Conservation (phyloP, 2,888 invertebrate species). For the Argyra leucocephala region DNA sequence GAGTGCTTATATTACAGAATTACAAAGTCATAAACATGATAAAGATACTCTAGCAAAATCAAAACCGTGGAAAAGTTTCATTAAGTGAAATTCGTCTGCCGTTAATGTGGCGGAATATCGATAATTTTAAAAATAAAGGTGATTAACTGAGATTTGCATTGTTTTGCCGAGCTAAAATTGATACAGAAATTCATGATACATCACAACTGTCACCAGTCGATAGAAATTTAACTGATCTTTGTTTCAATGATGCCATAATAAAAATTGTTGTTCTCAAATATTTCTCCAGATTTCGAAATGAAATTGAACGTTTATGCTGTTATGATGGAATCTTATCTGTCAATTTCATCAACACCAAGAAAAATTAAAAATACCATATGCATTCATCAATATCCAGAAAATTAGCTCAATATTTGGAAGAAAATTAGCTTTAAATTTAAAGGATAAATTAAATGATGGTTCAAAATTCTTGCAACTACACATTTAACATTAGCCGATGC, state of each 20-base stretch:
- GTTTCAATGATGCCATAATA: slow-evolving; percentile 52
- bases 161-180: slow-evolving; percentile 53
- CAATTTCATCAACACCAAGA: slow-evolving; percentile 53
- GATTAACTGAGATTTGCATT: slow-evolving; percentile 54
- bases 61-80: slow-evolving; percentile 42
- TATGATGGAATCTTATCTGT: slow-evolving; percentile 52
- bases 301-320: slow-evolving; percentile 54
- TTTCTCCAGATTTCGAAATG: slow-evolving; percentile 51
- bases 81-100: slow-evolving; percentile 54
- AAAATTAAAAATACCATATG: slow-evolving; percentile 53
- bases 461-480: slow-evolving; percentile 53
- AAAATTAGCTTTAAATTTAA: slow-evolving; percentile 50
- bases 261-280: slow-evolving; percentile 53
- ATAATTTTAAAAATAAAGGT: slow-evolving; percentile 58
- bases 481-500: slow-evolving; percentile 49
- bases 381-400: slow-evolving; percentile 52
- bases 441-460: slow-evolving; percentile 47
- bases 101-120: slow-evolving; percentile 56
- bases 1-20: slow-evolving; percentile 53
- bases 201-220: slow-evolving; percentile 53
- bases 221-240: slow-evolving; percentile 54
- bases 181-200: slow-evolving; percentile 55
- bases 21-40: slow-evolving; percentile 47
- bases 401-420: slow-evolving; percentile 55
- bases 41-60: slow-evolving; percentile 22